Evolutionary conservation across 1,140 invertebrate genomes (phyloP).

Genomic region (Diachasmimorpha longicaudata): DNA sequence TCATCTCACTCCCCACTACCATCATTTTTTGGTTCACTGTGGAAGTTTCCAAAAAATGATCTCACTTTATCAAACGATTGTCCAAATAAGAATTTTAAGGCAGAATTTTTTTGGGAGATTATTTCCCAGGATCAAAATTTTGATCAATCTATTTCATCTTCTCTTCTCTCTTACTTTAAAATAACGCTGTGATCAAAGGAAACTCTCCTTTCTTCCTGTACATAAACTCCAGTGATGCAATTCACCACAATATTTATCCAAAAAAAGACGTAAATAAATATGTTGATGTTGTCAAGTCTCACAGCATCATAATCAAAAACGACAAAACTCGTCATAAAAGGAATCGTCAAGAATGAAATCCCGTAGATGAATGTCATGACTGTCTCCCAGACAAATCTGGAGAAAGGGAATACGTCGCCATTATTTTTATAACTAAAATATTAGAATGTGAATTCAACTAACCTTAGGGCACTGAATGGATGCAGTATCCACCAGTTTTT

Average conservation of each 20-base stretch:
- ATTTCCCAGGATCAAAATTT: too few species aligned
- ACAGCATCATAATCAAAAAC: constrained; percentile 44
- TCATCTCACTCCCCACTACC: too few species aligned
- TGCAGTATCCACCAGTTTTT: constrained; percentile 51
- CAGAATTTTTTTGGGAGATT: too few species aligned
- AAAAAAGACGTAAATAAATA: constrained; percentile 46
- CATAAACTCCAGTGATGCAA: constrained; percentile 45
- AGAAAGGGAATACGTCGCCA: background rate
- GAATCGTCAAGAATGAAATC: constrained; percentile 48
- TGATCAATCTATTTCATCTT: too few species aligned
- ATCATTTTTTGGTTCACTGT: too few species aligned
- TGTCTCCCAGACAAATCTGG: constrained; percentile 52
- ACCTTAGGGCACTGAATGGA: constrained; percentile 52
- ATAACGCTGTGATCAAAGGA: constrained; percentile 44
- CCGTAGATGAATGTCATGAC: constrained; percentile 46
- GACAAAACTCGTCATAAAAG: constrained; percentile 50
- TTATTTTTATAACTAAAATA: too few species aligned
- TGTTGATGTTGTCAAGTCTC: constrained; percentile 43
- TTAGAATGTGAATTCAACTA: background rate
- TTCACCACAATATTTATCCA: constrained; percentile 52
- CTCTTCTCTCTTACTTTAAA: constrained; percentile 38
- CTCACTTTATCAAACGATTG: too few species aligned
- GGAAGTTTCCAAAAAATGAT: too few species aligned
- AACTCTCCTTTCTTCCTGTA: constrained; percentile 32
- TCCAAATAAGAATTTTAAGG: too few species aligned